Conservation (phyloP, 2,113 vertebrate genomes). For the Dermatemys mawii region DNA sequence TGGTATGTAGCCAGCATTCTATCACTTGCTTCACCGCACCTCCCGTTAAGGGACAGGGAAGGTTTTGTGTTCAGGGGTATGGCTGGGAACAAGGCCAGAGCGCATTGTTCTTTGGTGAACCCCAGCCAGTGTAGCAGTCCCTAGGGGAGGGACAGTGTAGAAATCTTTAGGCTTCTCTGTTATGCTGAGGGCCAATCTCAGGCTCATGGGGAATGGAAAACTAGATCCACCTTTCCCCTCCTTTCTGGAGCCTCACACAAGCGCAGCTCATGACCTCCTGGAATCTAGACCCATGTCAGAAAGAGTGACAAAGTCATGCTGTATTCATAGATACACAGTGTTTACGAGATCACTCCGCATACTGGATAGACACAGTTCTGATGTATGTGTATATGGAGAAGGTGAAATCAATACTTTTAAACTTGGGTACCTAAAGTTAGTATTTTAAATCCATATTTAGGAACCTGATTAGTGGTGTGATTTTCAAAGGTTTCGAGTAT, state of each 20-base stretch:
- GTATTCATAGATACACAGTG: not conserved
- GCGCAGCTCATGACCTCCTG: not conserved
- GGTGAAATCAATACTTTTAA: not conserved
- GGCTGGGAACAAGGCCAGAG: not conserved
- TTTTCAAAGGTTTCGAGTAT: not conserved
- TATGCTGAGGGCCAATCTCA: not conserved
- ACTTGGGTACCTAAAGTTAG: not conserved
- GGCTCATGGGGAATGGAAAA: not conserved
- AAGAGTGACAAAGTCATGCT: not conserved
- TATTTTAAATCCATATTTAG: not conserved
- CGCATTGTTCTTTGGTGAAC: not conserved
- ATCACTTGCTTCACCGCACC: accelerated
- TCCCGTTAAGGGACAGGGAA: not conserved
- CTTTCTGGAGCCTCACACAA: not conserved
- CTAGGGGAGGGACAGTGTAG: not conserved
- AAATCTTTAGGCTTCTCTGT: not conserved
- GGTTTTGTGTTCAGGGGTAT: not conserved
- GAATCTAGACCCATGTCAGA: too few relatives aligned
- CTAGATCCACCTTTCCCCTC: not conserved
- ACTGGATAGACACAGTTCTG: not conserved
- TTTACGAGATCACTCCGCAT: not conserved
- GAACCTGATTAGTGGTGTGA: not conserved
- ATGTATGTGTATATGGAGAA: not conserved
- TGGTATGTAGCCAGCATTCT: not conserved
- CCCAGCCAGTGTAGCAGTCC: not conserved